These are phyloP conservation scores for Micromussa lordhowensis DNA, from an alignment of 92 coral and sea anemone genomes.

Conservation along the genomic window DNA sequence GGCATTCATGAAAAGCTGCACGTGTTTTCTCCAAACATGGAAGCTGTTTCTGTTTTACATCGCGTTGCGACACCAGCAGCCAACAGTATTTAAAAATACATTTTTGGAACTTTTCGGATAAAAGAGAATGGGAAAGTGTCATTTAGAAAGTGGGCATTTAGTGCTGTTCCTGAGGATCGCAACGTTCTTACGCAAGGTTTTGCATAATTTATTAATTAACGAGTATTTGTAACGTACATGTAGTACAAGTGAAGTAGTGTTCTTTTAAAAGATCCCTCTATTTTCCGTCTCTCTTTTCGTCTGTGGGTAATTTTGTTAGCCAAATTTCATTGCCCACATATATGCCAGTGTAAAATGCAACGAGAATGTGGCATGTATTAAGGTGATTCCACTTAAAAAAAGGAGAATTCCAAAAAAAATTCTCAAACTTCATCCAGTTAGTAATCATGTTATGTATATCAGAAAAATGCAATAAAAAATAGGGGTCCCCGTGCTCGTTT, in stretches of 20 bases:
- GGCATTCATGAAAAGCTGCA: slow-evolving; percentile 29
- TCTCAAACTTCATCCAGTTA: no score
- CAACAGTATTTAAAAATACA: neutral
- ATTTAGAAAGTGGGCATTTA: neutral
- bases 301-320: neutral
- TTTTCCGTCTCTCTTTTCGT: neutral
- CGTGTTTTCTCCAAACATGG: slow-evolving; percentile 7
- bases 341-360: neutral
- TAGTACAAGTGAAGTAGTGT: neutral
- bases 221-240: neutral
- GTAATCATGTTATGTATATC: no score
- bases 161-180: neutral
- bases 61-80: neutral
- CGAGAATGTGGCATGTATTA: no score
- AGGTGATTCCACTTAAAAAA: no score
- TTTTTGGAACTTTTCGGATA: neutral
- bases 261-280: neutral
- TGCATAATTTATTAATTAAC: slow-evolving; percentile 20
- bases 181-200: neutral
- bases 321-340: neutral
- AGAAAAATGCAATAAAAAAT: no score
- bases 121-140: neutral
- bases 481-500: no score
- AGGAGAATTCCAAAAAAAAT: no score
- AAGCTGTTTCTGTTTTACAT: neutral